Percentiles rank a stretch among this genome's conserved stretches.
phyloP scores from a whole-genome alignment of 2,888 invertebrate genomes.

The Tetranychus piercei region DNA sequence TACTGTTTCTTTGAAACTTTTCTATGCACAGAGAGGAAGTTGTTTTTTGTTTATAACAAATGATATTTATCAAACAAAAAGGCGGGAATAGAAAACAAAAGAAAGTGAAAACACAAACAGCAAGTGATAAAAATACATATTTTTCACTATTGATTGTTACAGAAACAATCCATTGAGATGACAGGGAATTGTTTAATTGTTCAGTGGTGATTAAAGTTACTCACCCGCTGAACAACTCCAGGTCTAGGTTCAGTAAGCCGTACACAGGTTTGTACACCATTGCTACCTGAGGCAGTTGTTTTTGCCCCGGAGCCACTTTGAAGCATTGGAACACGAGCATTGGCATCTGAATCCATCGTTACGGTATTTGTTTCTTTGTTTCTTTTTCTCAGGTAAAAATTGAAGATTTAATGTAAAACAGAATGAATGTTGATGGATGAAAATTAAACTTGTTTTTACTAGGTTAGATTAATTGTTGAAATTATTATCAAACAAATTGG shows the following conservation, averaged over 20 bases:
- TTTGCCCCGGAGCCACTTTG: background rate
- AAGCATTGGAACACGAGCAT: constrained; percentile 9
- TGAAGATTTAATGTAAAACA: background rate
- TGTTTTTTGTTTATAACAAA: too few species aligned
- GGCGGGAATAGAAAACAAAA: too few species aligned
- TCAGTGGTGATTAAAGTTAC: background rate
- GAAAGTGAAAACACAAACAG: too few species aligned
- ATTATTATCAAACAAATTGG: too few species aligned
- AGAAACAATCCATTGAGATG: background rate
- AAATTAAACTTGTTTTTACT: too few species aligned
- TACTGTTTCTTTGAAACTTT: too few species aligned
- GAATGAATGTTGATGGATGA: background rate
- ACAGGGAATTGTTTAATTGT: background rate
- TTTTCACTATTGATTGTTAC: too few species aligned
- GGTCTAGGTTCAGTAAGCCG: constrained; percentile 3
- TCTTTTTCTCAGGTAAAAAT: background rate
- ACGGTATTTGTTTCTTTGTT: background rate
- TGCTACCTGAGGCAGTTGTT: background rate
- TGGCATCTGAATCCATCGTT: constrained; percentile 10
- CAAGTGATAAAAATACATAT: too few species aligned
- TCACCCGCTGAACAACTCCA: background rate
- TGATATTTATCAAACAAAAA: too few species aligned
- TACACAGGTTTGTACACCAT: constrained; percentile 10
- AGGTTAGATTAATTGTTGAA: too few species aligned
- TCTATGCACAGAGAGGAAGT: too few species aligned